Evolutionary conservation across 2,888 invertebrate genomes (phyloP), one percentile per base, ranked within the genome.

Genomic region (Glaucopsyche alexis): DNA sequence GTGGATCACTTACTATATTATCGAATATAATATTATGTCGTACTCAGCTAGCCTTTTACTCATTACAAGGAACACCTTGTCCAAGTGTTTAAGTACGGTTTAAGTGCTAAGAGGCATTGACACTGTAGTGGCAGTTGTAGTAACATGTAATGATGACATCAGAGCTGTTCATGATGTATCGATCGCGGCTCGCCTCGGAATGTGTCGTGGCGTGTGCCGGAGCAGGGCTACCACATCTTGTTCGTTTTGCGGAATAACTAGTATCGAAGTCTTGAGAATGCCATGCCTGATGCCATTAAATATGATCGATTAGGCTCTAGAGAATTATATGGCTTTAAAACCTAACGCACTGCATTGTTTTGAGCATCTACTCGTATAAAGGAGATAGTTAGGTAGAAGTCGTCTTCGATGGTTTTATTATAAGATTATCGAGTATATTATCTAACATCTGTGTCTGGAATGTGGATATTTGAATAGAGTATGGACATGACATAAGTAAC

Each of bases 161-260:
- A 52, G 29, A 42, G 65, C 55, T 49, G 8, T 60, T 60, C 71
- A 73, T 74, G 71, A 74, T 74, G 67, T 74, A 72, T 72, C 66
- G 72, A 73, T 72, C 72, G 29, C 71, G 11, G 9, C 64, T 64
- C 64, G 72, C 42, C 19, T 45, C 29, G 74, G 74, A 77, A 75
- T 75, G 74, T 73, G 74, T 74, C 71, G 70, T 67, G 66, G 55
- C 74, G 71, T 71, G 73, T 74, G 67, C 71, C 73, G 74, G 72
- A 52, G 71, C 60, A 71, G 69, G 69, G 69, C 13, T 69, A 29
- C 14, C 69, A 11, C 13, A 29, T 13, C 60, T 29, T 29, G 13
- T 29, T 60, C 7, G 11, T 11, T 60, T 60, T 60, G 29, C 60
- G 38, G 14, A 14, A 7, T 19, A 55, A 55, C 16, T 52, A 52